Percentiles rank a stretch among this genome's conserved stretches.
These are phyloP conservation scores for Astropecten irregularis DNA, from an alignment of 53 echinoderm and acorn worm genomes.

Conservation along the genomic window DNA sequence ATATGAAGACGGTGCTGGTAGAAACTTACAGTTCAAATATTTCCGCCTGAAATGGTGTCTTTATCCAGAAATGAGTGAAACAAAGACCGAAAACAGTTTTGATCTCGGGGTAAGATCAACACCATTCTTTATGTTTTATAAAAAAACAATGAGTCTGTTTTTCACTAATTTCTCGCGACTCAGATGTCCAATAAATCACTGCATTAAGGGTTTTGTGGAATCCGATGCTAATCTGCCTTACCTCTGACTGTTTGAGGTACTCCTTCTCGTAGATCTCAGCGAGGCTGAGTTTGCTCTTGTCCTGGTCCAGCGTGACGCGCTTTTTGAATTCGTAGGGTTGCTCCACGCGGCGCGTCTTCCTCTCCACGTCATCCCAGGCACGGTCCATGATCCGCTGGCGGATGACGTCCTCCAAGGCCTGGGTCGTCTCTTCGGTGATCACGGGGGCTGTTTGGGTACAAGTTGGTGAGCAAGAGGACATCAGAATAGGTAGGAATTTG, in stretches of 20 bases:
- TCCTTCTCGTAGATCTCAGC: conserved; percentile 95
- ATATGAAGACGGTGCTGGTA: too few relatives aligned
- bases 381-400: conserved; percentile 81
- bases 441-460: conserved; percentile 81
- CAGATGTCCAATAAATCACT: too few relatives aligned
- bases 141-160: too few relatives aligned
- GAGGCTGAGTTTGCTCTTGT: conserved; percentile 97
- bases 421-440: conserved; percentile 95
- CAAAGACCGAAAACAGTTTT: too few relatives aligned
- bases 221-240: too few relatives aligned
- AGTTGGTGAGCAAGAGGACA: not conserved
- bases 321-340: conserved; percentile 93
- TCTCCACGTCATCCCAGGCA: conserved; percentile 98
- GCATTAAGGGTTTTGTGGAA: too few relatives aligned
- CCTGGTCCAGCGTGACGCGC: conserved; percentile 89
- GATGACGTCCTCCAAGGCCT: conserved; percentile 83
- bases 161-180: too few relatives aligned
- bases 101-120: too few relatives aligned
- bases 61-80: too few relatives aligned
- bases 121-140: too few relatives aligned
- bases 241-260: conserved; percentile 91
- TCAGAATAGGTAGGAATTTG: not conserved
- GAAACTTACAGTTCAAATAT: too few relatives aligned
- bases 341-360: conserved; percentile 85
- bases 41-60: too few relatives aligned